These are phyloP conservation scores for Erannis defoliaria DNA, from an alignment of 2,888 invertebrate species.

Conservation along the genomic window DNA sequence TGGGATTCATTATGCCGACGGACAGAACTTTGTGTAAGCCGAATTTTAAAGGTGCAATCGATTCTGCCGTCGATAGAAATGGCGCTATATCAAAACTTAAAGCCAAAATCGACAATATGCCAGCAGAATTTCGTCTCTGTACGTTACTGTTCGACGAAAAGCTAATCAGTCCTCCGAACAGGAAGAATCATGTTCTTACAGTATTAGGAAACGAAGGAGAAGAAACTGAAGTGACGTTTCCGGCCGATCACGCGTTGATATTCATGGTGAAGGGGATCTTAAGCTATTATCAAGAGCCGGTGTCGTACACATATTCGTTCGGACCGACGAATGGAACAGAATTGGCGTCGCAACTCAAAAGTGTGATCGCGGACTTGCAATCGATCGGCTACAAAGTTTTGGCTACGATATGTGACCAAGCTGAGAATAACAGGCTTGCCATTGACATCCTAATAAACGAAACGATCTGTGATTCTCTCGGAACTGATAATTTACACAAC, in stretches of 20 bases:
- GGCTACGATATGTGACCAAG: conserved; percentile 15
- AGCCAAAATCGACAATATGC: not conserved
- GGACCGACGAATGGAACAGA: not conserved
- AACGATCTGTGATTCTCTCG: not conserved
- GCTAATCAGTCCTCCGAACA: not conserved
- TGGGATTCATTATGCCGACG: not conserved
- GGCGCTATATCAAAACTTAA: not conserved
- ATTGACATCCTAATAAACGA: conserved; percentile 6
- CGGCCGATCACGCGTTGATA: conserved; percentile 2
- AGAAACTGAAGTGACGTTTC: not conserved
- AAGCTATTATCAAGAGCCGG: not conserved
- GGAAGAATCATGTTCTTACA: not conserved
- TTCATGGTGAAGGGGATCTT: conserved; percentile 14
- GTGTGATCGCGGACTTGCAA: conserved; percentile 10
- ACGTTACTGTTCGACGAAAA: conserved; percentile 5
- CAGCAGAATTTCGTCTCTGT: not conserved
- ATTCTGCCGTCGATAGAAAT: not conserved
- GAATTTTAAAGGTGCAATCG: not conserved
- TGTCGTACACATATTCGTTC: not conserved
- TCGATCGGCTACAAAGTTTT: conserved; percentile 3
- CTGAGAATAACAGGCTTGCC: not conserved
- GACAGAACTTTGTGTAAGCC: not conserved
- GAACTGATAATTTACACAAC: not conserved
- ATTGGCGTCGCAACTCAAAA: not conserved
- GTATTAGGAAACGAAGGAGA: not conserved